Base-by-base conservation (phyloP, 2,797 vertebrate species). In the Odontamblyopus lacepedii region DNA sequence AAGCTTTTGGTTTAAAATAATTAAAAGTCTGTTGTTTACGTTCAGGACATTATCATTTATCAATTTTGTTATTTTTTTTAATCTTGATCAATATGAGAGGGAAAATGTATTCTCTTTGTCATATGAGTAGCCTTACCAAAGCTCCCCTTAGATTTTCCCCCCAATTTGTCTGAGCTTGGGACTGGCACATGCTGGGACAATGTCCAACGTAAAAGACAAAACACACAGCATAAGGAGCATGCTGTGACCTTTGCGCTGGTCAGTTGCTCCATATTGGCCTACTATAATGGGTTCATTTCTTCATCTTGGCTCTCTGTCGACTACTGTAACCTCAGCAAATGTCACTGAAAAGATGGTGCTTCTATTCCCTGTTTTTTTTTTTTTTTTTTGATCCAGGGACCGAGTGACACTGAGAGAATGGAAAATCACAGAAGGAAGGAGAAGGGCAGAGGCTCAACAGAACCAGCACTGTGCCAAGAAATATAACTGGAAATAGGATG, bases 331-430 rank as follows among this genome's bases (percentile, higher is more conserved):
- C 75, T 83, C 81, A 82, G 76, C 68, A 85, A 91, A 91, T 90
- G 87, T 87, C 90, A 89, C 77, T 74, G 80, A 85, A 89, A 86
- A 77, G 78, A 48, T 74, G 63, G 73, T 15, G 60, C 56, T 78
- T 27, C 67, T 79, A 74, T 78, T 82, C 77, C 67, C 55, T 73
- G 75, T 67, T 78, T 69, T 30, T 30, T 30, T 30, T 32, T 32
- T 32, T 32, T 32, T 69, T 59, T 26, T 12, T 27, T 73, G 72
- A 81, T 78, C 80, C 72, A 70, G 81, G 77, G 74, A 75, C 61
- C 26, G 19, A 62, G 83, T 82, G 78, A 78, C 83, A 73, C 75
- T 87, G 85, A 91, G 78, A 70, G 78, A 91, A 91, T 92, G 85
- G 89, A 93, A 92, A 90, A 71, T 76, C 73, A 60, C 66, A 63